Evolutionary conservation across 1,140 invertebrate species (phyloP).

Genomic region (Metaphire vulgaris): DNA sequence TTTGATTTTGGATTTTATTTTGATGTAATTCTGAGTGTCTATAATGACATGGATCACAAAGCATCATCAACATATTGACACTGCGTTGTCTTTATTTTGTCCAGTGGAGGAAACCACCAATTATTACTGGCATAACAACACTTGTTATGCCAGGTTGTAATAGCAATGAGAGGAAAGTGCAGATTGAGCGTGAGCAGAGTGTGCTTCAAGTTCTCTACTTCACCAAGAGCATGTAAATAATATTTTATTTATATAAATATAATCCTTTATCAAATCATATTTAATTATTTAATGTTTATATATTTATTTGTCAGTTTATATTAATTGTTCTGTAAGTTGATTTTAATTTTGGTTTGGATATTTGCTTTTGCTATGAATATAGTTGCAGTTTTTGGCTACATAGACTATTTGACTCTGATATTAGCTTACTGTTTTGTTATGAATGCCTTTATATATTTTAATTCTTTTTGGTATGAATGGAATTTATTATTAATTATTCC

Average conservation of each 20-base stretch:
- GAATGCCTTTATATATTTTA: background rate
- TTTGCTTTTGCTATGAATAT: constrained; percentile 9
- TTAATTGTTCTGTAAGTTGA: constrained; percentile 9
- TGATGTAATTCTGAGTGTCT: no score
- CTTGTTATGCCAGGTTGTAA: constrained; percentile 66
- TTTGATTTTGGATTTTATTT: no score
- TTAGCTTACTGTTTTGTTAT: background rate
- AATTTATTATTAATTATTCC: no score
- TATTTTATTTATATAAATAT: background rate
- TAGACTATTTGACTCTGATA: background rate
- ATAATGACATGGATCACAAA: no score
- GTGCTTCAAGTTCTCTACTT: constrained; percentile 80
- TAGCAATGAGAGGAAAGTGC: constrained; percentile 77
- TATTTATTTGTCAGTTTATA: constrained; percentile 1
- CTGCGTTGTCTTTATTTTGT: constrained; percentile 41
- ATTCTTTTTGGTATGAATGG: no score
- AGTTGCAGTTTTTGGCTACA: background rate
- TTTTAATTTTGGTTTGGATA: constrained; percentile 5
- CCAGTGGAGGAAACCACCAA: constrained; percentile 61
- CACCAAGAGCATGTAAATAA: constrained; percentile 60
- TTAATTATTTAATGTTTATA: constrained; percentile 16
- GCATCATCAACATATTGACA: no score
- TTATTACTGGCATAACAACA: constrained; percentile 62
- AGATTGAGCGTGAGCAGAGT: constrained; percentile 73
- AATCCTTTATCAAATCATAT: constrained; percentile 24